These are phyloP conservation scores for Oryzaephilus surinamensis DNA, from an alignment of 1,140 invertebrate genomes.

Conservation along the genomic window DNA sequence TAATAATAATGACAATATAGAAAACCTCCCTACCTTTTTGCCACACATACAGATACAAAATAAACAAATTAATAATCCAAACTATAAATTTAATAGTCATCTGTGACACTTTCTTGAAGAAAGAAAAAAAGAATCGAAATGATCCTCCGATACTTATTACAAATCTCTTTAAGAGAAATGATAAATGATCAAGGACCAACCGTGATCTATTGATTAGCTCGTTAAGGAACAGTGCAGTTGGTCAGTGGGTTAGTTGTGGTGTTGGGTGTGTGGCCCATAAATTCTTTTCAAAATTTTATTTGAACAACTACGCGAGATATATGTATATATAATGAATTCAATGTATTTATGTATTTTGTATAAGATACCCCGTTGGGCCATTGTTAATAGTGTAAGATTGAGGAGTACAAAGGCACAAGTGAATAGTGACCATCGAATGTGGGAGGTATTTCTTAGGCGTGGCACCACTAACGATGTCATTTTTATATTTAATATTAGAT, in stretches of 20 bases:
- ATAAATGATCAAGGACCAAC: slow-evolving; percentile 33
- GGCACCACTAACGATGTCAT: slow-evolving; percentile 25
- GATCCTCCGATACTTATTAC: slow-evolving; percentile 32
- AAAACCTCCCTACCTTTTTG: slow-evolving; percentile 1
- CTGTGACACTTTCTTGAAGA: slow-evolving; percentile 27
- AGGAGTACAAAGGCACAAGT: slow-evolving; percentile 29
- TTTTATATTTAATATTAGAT: slow-evolving; percentile 13
- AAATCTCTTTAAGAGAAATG: slow-evolving; percentile 34
- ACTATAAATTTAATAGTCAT: slow-evolving; percentile 20
- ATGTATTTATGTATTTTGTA: slow-evolving; percentile 37
- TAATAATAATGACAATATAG: too few species aligned
- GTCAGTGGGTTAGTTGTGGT: slow-evolving; percentile 10
- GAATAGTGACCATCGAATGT: slow-evolving; percentile 26
- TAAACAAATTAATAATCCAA: slow-evolving; percentile 11
- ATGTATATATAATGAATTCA: slow-evolving; percentile 36
- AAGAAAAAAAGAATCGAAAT: slow-evolving; percentile 26
- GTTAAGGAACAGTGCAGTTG: slow-evolving; percentile 29
- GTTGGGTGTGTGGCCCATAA: background rate
- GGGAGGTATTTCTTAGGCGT: slow-evolving; percentile 30
- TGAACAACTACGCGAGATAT: slow-evolving; percentile 26
- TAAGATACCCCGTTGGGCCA: slow-evolving; percentile 32
- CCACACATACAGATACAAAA: background rate
- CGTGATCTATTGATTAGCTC: slow-evolving; percentile 38
- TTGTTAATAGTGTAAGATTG: slow-evolving; percentile 35
- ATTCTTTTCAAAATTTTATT: background rate